Percentiles rank a stretch among this genome's conserved stretches.
These are phyloP conservation scores for Aselliscus stoliczkanus DNA, from an alignment of 2,797 vertebrate genomes.

Conservation along the genomic window DNA sequence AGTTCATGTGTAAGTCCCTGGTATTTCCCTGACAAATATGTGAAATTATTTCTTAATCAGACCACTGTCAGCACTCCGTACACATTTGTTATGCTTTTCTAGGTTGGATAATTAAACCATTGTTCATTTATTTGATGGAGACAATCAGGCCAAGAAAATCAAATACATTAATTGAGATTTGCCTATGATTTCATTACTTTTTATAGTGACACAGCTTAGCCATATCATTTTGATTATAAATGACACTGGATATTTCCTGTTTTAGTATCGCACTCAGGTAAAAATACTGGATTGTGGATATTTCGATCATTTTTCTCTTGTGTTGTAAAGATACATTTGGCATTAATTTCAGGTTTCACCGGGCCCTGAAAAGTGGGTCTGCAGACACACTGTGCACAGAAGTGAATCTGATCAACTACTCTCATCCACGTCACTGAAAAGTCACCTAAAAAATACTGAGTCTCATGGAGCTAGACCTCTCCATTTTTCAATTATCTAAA, in stretches of 20 bases:
- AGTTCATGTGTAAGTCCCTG: neutral
- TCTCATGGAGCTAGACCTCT: neutral
- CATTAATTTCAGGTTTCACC: constrained; percentile 31
- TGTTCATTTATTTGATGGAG: neutral
- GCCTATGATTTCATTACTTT: neutral
- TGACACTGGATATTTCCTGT: neutral
- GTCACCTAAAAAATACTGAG: neutral
- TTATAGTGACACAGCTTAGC: neutral
- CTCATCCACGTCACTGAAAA: neutral
- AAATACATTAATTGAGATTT: neutral
- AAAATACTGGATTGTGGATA: neutral
- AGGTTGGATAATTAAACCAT: neutral
- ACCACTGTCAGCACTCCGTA: neutral
- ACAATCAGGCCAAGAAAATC: neutral
- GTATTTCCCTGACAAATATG: neutral
- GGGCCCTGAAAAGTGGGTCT: neutral
- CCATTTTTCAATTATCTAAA: neutral
- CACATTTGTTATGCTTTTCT: neutral
- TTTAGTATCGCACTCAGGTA: neutral
- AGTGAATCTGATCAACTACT: neutral
- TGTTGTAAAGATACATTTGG: neutral
- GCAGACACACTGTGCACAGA: neutral
- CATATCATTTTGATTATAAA: neutral
- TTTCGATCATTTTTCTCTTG: neutral
- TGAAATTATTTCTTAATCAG: neutral